Base-by-base conservation (phyloP, 2,888 invertebrate genomes). In the Escarpia spicata region DNA sequence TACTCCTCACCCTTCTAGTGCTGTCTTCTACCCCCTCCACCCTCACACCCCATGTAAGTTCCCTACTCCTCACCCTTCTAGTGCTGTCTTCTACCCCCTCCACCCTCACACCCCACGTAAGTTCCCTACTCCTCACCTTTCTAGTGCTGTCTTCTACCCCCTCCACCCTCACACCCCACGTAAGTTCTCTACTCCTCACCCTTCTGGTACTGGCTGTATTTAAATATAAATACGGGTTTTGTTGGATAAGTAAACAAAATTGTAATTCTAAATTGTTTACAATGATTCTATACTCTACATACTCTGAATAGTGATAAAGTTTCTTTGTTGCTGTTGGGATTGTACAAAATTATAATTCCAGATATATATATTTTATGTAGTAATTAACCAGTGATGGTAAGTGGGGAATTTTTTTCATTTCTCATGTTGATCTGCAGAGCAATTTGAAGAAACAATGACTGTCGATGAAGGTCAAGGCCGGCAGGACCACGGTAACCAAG, bases 91-190 rank as follows among this genome's bases (percentile, higher is more conserved):
- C 90, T 19, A 31, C 19, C 52, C 58, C 37, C 60, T 75, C 26
- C 92, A 52, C 15, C 92, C 93, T 43, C 92, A 52, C 19, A 19
- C n/a, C 37, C 91, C 45, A 45, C 45, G 45, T 9, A 10, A 45
- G 45, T 45, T 45, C 45, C 10, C 45, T 45, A 45, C 45, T 10
- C 45, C 45, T 45, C 45, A 45, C 45, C 6, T 0, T 45, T 45
- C 45, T 9, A 45, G 45, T 45, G 45, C 10, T 45, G 10, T 45
- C 45, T 45, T 45, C 45, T 45, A 2, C 52, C 52, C 52, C 2
- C 52, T 52, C 52, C 1, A 37, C 37, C 37, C 1, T 37, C 37
- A 37, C 37, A 37, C 45, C 2, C 45, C 45, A 45, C 45, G 45
- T 9, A 10, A 45, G 45, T 45, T 45, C 52, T 52, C 52, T 52